These are phyloP conservation scores for Clusia tigrina DNA, from an alignment of 2,888 invertebrate genomes.

Conservation along the genomic window DNA sequence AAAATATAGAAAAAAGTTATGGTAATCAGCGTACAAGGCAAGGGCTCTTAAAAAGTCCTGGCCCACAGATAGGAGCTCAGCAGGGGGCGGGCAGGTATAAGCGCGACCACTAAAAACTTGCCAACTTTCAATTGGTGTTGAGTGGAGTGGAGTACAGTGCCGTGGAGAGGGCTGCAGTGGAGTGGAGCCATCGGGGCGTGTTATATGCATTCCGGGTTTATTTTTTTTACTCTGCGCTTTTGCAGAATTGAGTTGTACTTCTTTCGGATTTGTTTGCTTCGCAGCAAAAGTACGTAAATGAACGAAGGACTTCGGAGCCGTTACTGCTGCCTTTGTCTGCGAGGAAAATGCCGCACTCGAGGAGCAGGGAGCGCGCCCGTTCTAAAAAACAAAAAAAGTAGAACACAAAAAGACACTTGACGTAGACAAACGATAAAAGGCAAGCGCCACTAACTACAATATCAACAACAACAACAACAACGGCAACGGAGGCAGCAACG, in stretches of 20 bases:
- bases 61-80: no score
- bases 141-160: no score
- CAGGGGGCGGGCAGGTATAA: background rate
- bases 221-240: conserved; percentile 17
- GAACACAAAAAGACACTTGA: background rate
- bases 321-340: no score
- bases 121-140: background rate
- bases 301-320: no score
- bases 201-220: conserved; percentile 12
- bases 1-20: conserved; percentile 27
- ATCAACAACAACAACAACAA: conserved; percentile 7
- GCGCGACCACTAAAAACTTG: background rate
- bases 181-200: background rate
- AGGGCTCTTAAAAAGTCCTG: conserved; percentile 4
- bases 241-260: background rate
- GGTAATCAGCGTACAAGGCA: conserved; percentile 23
- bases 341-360: no score
- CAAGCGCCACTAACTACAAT: no score
- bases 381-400: background rate
- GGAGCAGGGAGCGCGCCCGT: no score
- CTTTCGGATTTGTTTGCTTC: conserved; percentile 19
- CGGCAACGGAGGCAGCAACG: no score
- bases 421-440: conserved; percentile 2
- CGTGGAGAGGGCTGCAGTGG: background rate
- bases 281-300: no score